A percentile compares a stretch with the other conserved stretches of the same genome.
Evolutionary conservation across 2,797 vertebrate genomes (phyloP).

Genomic region (Syncerus caffer): DNA sequence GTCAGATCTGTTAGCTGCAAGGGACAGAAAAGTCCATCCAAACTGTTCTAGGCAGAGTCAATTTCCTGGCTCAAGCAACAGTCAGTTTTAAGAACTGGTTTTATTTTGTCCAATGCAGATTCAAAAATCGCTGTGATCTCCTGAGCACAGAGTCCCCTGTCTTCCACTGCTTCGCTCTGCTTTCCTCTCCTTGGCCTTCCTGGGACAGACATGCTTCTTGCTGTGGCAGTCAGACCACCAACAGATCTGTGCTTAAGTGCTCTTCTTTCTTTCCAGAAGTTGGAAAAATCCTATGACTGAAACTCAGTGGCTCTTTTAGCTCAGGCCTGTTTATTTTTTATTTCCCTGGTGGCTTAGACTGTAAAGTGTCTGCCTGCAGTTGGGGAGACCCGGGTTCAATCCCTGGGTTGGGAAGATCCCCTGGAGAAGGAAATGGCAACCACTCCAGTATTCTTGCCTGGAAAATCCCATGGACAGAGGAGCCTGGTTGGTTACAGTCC

Average conservation of each 20-base stretch:
- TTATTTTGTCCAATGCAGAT: neutral
- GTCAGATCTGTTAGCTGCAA: neutral
- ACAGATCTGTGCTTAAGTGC: neutral
- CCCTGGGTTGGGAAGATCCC: neutral
- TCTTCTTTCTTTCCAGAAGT: neutral
- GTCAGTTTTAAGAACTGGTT: neutral
- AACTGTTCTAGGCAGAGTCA: neutral
- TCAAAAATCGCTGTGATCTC: neutral
- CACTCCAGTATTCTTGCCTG: too few relatives aligned
- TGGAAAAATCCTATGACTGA: neutral
- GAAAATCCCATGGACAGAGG: too few relatives aligned
- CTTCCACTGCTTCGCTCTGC: neutral
- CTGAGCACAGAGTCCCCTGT: neutral
- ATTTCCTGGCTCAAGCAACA: neutral
- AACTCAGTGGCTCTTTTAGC: neutral
- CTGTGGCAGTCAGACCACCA: too few relatives aligned
- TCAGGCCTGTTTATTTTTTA: neutral
- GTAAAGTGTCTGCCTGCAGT: neutral
- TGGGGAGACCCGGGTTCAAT: fast-evolving
- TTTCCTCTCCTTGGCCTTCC: neutral
- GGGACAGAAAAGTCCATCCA: neutral
- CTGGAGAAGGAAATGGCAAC: neutral
- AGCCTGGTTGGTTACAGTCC: too few relatives aligned
- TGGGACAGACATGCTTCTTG: neutral
- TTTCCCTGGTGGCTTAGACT: neutral